phyloP scores from a whole-genome alignment of 2,888 invertebrate genomes.

The Marasmarcha lunaedactyla region DNA sequence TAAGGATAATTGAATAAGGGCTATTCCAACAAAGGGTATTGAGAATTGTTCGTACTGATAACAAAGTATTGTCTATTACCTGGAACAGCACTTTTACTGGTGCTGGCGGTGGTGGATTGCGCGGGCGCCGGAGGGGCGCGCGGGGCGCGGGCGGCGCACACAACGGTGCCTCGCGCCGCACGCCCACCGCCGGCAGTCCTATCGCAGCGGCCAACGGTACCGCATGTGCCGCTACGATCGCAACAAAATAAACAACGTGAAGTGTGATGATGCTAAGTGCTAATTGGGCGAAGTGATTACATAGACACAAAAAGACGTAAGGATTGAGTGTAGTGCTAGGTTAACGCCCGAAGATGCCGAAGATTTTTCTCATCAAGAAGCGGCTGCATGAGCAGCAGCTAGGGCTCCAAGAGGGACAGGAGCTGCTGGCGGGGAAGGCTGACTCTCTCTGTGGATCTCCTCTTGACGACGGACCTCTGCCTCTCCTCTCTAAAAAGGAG shows the following conservation, averaged over 20 bases:
- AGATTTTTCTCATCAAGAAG: slow-evolving; percentile 92
- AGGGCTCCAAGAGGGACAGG: slow-evolving; percentile 84
- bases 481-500: slow-evolving; percentile 71
- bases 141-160: slow-evolving; percentile 49
- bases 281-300: slow-evolving; percentile 38
- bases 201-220: slow-evolving; percentile 67
- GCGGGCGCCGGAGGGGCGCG: slow-evolving; percentile 37
- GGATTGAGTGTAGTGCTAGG: slow-evolving; percentile 58
- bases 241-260: slow-evolving; percentile 60
- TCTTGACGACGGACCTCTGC: slow-evolving; percentile 70
- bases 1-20: neutral
- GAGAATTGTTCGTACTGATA: slow-evolving; percentile 2
- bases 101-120: slow-evolving; percentile 19
- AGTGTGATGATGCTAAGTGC: slow-evolving; percentile 62
- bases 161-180: slow-evolving; percentile 64
- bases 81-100: slow-evolving; percentile 62
- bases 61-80: slow-evolving; percentile 23
- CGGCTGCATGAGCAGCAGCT: slow-evolving; percentile 92
- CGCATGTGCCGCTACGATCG: slow-evolving; percentile 60
- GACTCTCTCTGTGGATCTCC: slow-evolving; percentile 73
- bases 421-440: slow-evolving; percentile 74
- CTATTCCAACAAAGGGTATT: neutral
- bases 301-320: slow-evolving; percentile 47
- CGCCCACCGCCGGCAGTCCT: slow-evolving; percentile 60
- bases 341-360: slow-evolving; percentile 79